Percentiles rank a stretch among this genome's conserved stretches.
These are phyloP conservation scores for Indicator maculatus DNA, from an alignment of 2,113 vertebrate species.

Conservation along the genomic window DNA sequence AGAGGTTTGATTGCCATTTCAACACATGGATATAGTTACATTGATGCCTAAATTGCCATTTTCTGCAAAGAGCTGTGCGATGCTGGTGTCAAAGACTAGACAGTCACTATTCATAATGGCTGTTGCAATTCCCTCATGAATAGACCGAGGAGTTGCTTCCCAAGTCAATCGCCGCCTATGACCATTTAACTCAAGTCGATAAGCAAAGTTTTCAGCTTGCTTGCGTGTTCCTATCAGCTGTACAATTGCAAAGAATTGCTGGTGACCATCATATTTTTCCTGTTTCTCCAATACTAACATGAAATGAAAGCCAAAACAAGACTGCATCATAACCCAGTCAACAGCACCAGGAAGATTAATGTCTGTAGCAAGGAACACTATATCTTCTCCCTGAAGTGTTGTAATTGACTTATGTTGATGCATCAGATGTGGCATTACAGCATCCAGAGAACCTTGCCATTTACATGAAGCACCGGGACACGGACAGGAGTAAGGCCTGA, in stretches of 20 bases:
- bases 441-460: conserved; percentile 98
- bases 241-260: conserved; percentile 99
- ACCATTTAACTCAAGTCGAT: conserved; percentile 96
- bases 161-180: conserved; percentile 97
- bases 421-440: conserved; percentile 98
- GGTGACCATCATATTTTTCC: conserved; percentile 98
- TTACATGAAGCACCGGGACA: conserved; percentile 98
- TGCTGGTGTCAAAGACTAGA: conserved; percentile 98
- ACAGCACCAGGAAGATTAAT: conserved; percentile 98
- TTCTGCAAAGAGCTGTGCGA: conserved; percentile 98
- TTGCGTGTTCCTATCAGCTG: conserved; percentile 99
- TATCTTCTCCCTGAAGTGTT: conserved; percentile 98
- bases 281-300: conserved; percentile 99
- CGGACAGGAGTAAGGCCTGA: conserved; percentile 96
- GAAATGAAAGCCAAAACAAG: conserved; percentile 98
- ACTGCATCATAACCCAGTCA: conserved; percentile 99
- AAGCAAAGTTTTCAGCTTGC: conserved; percentile 98
- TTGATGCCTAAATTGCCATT: conserved; percentile 99
- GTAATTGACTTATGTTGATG: conserved; percentile 99
- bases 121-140: conserved; percentile 98
- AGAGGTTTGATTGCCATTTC: conserved; percentile 76
- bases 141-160: conserved; percentile 97
- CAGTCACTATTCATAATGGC: conserved; percentile 99
- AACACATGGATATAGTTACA: conserved; percentile 99
- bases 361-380: conserved; percentile 98